Base-by-base conservation (phyloP, 2,113 vertebrate genomes). In the Peromyscus maniculatus region DNA sequence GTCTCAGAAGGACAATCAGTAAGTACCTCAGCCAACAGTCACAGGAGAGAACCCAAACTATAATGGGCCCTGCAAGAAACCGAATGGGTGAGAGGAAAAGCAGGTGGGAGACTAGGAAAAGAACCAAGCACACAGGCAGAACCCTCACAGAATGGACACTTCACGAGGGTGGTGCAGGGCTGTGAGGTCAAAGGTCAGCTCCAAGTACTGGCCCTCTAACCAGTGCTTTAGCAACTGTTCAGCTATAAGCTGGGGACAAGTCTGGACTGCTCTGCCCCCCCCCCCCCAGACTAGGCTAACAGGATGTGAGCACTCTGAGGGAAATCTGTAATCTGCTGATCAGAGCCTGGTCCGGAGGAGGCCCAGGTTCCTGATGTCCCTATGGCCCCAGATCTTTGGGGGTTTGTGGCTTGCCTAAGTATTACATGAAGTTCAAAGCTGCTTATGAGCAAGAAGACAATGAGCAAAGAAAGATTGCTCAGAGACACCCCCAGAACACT, bases 281-380 rank as follows among this genome's bases (percentile, higher is more conserved):
- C 52, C 17, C 24, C 2, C 16, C 57, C 62, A 59, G 5, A 59
- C 57, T 62, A 43, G 19, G 31, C 4, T 1, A 26, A 52, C 16
- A 69, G 71, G 75, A 93, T 72, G 3, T 49, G 79, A 43, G 17
- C 7, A 3, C 33, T 16, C 16, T 3, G 2, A 55, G 66, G 0
- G 4, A 31, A 67, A 4, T 13, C 86, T 2, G 0, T 3, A 77
- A 28, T 39, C 0, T 4, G 15, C 3, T 16, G 0, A 2, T 0
- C 36, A 39, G 15, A 52, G 19, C 39, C 59, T 24, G 19, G 17
- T 39, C 82, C 49, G 31, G 1, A 55, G 82, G 2, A 64, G 57
- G 5, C 2, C 49, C 64, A 9, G 0, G 24, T 36, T 88, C 24
- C 77, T 69, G 10, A 57, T 67, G 6, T 39, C 16, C 52, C 90